These are phyloP conservation scores for Tylochromis polylepis DNA, from an alignment of 2,113 vertebrate genomes.

Conservation along the genomic window DNA sequence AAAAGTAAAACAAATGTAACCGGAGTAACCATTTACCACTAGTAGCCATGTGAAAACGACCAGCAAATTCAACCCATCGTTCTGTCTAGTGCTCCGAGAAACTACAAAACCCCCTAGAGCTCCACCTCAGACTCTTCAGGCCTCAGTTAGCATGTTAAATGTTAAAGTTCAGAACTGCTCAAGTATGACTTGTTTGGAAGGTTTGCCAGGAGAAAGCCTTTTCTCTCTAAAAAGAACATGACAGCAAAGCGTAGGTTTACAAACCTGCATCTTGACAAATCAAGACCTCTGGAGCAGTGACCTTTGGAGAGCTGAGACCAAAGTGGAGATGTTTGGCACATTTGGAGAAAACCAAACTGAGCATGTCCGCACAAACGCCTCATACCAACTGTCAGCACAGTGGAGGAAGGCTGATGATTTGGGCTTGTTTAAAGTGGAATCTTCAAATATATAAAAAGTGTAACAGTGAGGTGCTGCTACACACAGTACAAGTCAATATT, in stretches of 20 bases:
- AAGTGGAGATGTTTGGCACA: not conserved
- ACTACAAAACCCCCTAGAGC: too few relatives aligned
- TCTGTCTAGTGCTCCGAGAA: too few relatives aligned
- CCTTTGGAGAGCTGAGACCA: too few relatives aligned
- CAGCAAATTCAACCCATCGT: not conserved
- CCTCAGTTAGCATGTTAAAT: too few relatives aligned
- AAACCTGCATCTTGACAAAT: too few relatives aligned
- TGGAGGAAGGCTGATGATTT: not conserved
- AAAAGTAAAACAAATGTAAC: not conserved
- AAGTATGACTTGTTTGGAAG: too few relatives aligned
- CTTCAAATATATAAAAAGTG: not conserved
- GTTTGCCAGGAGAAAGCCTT: too few relatives aligned
- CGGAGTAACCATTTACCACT: not conserved
- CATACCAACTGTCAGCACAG: not conserved
- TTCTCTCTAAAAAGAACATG: too few relatives aligned
- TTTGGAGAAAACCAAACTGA: not conserved
- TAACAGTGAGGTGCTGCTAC: not conserved
- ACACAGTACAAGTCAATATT: rapidly evolving
- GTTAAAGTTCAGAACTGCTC: too few relatives aligned
- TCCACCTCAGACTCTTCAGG: too few relatives aligned
- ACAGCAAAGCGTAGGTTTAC: too few relatives aligned
- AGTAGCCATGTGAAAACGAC: not conserved
- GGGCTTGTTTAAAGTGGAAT: not conserved
- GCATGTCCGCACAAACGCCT: not conserved
- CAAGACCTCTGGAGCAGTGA: too few relatives aligned